These are phyloP conservation scores for Mythimna lalbum DNA, from an alignment of 2,888 invertebrate species.

Conservation along the genomic window DNA sequence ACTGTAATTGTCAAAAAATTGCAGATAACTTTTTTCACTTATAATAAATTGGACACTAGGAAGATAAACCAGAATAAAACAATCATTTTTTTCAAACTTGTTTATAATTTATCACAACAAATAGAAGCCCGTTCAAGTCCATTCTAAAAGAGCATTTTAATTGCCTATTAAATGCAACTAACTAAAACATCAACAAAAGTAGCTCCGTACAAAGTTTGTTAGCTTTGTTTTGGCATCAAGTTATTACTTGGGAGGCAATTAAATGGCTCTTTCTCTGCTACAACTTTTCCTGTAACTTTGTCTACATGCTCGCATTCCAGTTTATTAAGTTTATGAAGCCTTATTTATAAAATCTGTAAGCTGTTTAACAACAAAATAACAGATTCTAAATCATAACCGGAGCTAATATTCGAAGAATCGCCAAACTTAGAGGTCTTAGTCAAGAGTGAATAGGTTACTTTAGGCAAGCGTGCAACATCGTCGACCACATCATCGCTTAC, in stretches of 20 bases:
- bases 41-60: background rate
- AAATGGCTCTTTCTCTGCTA: background rate
- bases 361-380: background rate
- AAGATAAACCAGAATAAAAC: background rate
- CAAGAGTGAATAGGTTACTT: too few species aligned
- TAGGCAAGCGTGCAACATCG: too few species aligned
- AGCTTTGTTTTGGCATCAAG: background rate
- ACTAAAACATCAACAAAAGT: slow-evolving; percentile 1
- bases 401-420: too few species aligned
- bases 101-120: slow-evolving; percentile 27
- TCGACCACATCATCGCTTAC: too few species aligned
- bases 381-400: background rate
- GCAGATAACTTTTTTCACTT: too few species aligned
- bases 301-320: background rate
- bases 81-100: background rate
- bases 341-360: background rate
- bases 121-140: background rate
- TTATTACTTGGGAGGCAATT: background rate
- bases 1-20: too few species aligned
- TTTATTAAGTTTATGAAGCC: background rate
- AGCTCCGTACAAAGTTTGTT: background rate
- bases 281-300: background rate
- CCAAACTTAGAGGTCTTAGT: too few species aligned
- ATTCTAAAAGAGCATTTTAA: background rate
- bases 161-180: background rate